phyloP scores from a whole-genome alignment of 2,888 invertebrate species.

The Rhagonycha lutea region DNA sequence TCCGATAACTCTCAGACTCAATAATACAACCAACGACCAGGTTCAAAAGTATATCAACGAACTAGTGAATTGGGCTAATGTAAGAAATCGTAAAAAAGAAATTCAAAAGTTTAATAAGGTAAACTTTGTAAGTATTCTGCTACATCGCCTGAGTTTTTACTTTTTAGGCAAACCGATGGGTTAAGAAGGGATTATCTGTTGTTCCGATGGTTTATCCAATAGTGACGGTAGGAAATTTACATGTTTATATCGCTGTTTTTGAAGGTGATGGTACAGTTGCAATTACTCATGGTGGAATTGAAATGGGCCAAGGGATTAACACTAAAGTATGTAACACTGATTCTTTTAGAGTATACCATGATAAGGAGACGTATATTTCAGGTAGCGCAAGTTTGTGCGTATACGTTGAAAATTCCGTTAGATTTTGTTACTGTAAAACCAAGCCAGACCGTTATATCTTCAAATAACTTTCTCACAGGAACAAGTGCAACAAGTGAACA shows the following conservation, averaged over 20 bases:
- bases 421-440: constrained; percentile 69
- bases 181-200: constrained; percentile 73
- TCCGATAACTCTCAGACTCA: constrained; percentile 58
- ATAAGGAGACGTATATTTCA: constrained; percentile 44
- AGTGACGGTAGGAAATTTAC: constrained; percentile 57
- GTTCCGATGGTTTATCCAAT: constrained; percentile 63
- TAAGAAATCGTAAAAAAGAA: not conserved
- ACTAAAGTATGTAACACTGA: constrained; percentile 62
- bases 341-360: not conserved
- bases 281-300: constrained; percentile 72
- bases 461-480: constrained; percentile 71
- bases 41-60: not conserved
- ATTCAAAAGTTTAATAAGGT: not conserved
- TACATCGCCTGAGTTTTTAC: not conserved
- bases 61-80: not conserved
- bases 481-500: constrained; percentile 75
- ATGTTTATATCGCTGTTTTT: constrained; percentile 69
- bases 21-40: not conserved
- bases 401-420: constrained; percentile 70
- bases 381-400: constrained; percentile 76
- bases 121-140: not conserved
- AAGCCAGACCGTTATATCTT: constrained; percentile 65
- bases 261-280: constrained; percentile 73
- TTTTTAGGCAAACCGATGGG: constrained; percentile 74
- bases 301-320: constrained; percentile 83